Percentiles rank a stretch among this genome's conserved stretches.
phyloP scores from a whole-genome alignment of 2,113 vertebrate genomes.

The Ardeotis arabs region DNA sequence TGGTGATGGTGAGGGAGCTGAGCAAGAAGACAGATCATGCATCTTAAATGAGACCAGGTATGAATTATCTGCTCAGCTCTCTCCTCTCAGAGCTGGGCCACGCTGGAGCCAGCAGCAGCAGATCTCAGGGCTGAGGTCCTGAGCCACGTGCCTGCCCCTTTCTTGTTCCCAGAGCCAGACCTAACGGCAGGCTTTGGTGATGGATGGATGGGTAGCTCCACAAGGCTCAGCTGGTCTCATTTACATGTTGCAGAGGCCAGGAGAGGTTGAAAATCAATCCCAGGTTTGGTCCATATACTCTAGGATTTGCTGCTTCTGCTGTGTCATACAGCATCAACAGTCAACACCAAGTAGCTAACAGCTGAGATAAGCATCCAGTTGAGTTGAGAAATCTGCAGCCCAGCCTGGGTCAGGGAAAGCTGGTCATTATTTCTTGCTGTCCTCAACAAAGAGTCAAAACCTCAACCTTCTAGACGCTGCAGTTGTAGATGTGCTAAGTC shows the following conservation, averaged over 20 bases:
- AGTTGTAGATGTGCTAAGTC: not conserved
- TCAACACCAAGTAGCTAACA: not conserved
- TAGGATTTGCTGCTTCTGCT: not conserved
- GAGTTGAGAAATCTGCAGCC: not conserved
- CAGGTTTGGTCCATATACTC: not conserved
- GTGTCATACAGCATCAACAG: not conserved
- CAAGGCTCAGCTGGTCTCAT: not conserved
- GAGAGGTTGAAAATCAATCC: not conserved
- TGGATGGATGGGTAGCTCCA: not conserved
- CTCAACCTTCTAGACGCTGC: not conserved
- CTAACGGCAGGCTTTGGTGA: not conserved
- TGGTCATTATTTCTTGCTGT: not conserved
- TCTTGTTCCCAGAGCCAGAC: not conserved
- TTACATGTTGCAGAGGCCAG: not conserved
- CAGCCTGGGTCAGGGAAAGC: not conserved
- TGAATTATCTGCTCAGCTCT: not conserved
- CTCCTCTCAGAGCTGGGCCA: not conserved
- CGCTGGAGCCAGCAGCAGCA: not conserved
- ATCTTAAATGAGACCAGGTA: not conserved
- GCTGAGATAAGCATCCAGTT: not conserved
- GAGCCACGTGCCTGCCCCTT: not conserved
- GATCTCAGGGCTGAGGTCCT: not conserved
- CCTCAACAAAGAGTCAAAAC: not conserved
- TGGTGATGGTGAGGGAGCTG: not conserved
- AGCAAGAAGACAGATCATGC: not conserved